phyloP scores from a whole-genome alignment of 1,140 invertebrate genomes.

The Periplaneta americana region DNA sequence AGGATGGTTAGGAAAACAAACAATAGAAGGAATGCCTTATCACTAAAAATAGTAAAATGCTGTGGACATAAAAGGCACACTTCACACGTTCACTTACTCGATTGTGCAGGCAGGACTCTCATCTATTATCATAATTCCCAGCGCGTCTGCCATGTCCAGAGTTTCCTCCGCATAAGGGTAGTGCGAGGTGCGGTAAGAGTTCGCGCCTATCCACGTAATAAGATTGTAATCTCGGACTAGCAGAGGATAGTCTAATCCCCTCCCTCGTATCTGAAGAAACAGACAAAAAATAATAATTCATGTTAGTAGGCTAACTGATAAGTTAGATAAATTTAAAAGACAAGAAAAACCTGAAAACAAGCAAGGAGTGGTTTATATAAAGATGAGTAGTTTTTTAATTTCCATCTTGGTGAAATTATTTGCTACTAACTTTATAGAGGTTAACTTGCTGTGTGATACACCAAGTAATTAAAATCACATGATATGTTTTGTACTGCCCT shows the following conservation, averaged over 20 bases:
- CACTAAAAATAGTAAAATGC: no score
- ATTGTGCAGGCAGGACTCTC: slow-evolving; percentile 51
- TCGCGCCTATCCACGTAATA: slow-evolving; percentile 59
- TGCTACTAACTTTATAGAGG: no score
- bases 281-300: neutral
- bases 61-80: no score
- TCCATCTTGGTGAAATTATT: no score
- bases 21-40: no score
- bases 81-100: slow-evolving; percentile 20
- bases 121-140: slow-evolving; percentile 59
- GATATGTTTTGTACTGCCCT: no score
- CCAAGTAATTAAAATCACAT: no score
- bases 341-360: neutral
- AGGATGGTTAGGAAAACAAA: no score
- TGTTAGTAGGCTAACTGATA: no score
- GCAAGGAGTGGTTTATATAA: no score
- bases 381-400: no score
- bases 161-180: slow-evolving; percentile 69
- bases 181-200: slow-evolving; percentile 63
- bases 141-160: slow-evolving; percentile 54
- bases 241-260: slow-evolving; percentile 50
- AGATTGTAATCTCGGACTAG: slow-evolving; percentile 59
- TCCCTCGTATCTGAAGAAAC: slow-evolving; percentile 45
- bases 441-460: no score
- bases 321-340: neutral